phyloP scores from a whole-genome alignment of 2,888 invertebrate genomes.

The Camponotus fellah region DNA sequence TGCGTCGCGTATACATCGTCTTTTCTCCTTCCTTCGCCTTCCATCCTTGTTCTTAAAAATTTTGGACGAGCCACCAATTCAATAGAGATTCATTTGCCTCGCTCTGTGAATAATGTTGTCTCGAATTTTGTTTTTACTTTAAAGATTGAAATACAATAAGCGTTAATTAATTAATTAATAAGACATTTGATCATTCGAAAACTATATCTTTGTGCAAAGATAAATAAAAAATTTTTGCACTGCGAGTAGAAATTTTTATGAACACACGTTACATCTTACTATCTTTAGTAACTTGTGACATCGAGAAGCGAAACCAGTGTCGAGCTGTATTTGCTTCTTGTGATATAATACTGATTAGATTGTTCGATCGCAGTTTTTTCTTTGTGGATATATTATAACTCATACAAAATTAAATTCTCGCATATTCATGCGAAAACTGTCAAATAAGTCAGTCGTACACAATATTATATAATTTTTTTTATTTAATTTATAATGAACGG shows the following conservation, averaged over 20 bases:
- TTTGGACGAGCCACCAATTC: conserved; percentile 20
- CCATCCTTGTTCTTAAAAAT: conserved; percentile 17
- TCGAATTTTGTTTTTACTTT: conserved; percentile 22
- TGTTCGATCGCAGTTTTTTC: neutral
- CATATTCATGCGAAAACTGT: neutral
- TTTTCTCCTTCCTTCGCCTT: conserved; percentile 9
- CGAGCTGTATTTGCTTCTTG: neutral
- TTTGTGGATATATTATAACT: neutral
- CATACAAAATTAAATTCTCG: conserved; percentile 3
- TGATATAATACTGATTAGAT: neutral
- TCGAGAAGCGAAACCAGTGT: neutral
- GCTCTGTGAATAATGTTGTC: neutral
- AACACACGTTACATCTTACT: neutral
- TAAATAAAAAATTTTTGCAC: neutral
- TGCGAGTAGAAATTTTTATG: neutral
- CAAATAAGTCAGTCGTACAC: neutral
- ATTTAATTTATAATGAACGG: neutral
- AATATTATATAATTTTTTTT: neutral
- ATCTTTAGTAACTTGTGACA: neutral
- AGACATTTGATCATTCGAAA: neutral
- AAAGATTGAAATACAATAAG: neutral
- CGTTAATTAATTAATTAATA: conserved; percentile 27
- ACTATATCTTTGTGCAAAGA: neutral
- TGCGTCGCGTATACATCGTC: conserved; percentile 14
- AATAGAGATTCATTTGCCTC: conserved; percentile 15